phyloP scores from a whole-genome alignment of 1,140 invertebrate genomes.

The Drosophila ironensis region DNA sequence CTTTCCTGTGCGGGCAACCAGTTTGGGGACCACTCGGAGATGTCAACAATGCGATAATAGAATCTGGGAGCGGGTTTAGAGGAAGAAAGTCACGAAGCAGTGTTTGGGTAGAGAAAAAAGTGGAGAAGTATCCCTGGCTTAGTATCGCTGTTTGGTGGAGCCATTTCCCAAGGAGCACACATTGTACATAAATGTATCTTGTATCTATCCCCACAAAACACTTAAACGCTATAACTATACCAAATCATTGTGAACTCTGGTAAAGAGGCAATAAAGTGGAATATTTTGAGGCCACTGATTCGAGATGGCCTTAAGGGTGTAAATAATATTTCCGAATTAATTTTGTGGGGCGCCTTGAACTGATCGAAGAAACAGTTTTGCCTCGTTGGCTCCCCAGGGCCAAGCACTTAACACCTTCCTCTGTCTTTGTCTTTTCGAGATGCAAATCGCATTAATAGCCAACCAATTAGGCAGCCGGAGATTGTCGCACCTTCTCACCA shows the following conservation, averaged over 20 bases:
- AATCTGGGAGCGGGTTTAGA: conserved; percentile 16
- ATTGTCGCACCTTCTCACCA: conserved; percentile 17
- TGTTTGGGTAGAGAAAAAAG: too few relatives aligned
- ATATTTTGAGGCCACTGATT: too few relatives aligned
- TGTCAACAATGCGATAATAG: conserved; percentile 39
- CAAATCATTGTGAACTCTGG: too few relatives aligned
- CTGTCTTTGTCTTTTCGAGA: not conserved
- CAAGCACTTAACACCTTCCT: not conserved
- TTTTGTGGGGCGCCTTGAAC: too few relatives aligned
- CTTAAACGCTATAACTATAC: too few relatives aligned
- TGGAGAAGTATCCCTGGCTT: too few relatives aligned
- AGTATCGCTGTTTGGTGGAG: too few relatives aligned
- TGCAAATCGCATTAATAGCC: not conserved
- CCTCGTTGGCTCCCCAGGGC: not conserved
- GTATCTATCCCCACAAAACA: not conserved
- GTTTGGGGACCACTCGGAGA: conserved; percentile 29
- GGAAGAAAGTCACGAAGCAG: conserved; percentile 3
- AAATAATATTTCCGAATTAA: too few relatives aligned
- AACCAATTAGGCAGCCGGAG: conserved; percentile 1
- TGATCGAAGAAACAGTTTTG: too few relatives aligned
- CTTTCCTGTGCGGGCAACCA: conserved; percentile 25
- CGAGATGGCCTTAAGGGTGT: too few relatives aligned
- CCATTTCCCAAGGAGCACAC: not conserved
- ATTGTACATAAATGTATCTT: conserved; percentile 7
- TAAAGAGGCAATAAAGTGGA: too few relatives aligned